Conservation (phyloP, 2,797 vertebrate species). For the Phoebastria nigripes region DNA sequence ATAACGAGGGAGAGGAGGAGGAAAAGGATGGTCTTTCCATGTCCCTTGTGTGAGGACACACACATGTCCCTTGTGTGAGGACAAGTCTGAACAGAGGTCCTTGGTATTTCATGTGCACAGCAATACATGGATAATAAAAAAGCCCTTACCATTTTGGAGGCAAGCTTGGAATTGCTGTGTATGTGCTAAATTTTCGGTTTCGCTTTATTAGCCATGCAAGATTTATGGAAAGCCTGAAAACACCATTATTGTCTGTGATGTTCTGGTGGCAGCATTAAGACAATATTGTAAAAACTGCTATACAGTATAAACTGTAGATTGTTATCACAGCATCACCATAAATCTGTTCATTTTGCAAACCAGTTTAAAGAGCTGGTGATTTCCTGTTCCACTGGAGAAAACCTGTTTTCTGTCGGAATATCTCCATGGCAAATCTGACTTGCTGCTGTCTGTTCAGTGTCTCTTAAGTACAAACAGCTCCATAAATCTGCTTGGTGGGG, state of each 20-base stretch:
- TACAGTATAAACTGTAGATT: background rate
- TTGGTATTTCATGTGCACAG: background rate
- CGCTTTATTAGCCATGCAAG: background rate
- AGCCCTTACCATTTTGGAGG: background rate
- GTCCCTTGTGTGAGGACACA: background rate
- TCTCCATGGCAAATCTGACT: background rate
- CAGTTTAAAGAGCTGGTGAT: background rate
- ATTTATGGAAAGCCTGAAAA: background rate
- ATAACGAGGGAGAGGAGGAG: background rate
- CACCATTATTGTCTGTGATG: background rate
- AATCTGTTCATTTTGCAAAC: background rate
- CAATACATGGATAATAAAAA: background rate
- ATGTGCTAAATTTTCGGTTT: background rate
- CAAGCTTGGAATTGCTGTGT: background rate
- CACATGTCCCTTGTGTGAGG: background rate
- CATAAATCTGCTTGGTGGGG: background rate
- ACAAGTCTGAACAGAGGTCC: background rate
- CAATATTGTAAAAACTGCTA: background rate
- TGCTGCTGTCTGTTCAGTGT: slow-evolving; percentile 3
- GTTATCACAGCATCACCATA: background rate
- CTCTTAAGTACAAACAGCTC: slow-evolving; percentile 18
- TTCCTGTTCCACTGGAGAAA: slow-evolving; percentile 8
- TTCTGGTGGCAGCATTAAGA: background rate
- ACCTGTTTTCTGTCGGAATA: background rate
- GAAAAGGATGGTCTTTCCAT: background rate